Percentiles rank a stretch among this genome's conserved stretches.
These are phyloP conservation scores for Malacoraja senta DNA, from an alignment of 2,797 vertebrate species.

Conservation along the genomic window DNA sequence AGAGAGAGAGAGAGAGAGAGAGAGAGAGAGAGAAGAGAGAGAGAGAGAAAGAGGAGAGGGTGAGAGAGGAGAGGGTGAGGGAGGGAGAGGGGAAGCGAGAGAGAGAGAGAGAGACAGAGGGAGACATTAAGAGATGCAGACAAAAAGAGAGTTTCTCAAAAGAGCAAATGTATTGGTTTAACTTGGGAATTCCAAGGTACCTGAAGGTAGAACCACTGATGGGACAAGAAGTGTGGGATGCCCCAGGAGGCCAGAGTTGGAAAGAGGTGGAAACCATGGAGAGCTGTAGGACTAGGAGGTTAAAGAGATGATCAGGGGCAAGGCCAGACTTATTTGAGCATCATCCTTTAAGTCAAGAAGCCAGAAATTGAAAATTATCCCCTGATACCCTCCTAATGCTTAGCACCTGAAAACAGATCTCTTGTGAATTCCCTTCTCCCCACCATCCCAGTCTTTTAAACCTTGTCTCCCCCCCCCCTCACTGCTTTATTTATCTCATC, in stretches of 20 bases:
- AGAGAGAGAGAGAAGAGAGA: too few relatives aligned
- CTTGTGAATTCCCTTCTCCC: not conserved
- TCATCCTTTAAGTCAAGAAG: not conserved
- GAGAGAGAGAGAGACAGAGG: too few relatives aligned
- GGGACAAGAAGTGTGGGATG: not conserved
- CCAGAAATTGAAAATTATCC: not conserved
- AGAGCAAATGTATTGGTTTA: not conserved
- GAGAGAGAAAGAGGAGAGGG: too few relatives aligned
- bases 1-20: too few relatives aligned
- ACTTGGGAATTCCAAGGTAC: not conserved
- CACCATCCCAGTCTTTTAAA: not conserved
- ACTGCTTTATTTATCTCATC: not conserved
- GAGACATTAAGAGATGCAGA: too few relatives aligned
- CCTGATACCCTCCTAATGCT: too few relatives aligned
- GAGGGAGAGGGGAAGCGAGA: too few relatives aligned
- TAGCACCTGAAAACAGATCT: not conserved
- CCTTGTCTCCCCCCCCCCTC: not conserved
- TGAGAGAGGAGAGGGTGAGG: too few relatives aligned
- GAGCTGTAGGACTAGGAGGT: not conserved
- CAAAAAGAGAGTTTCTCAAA: not conserved
- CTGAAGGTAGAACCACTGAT: not conserved
- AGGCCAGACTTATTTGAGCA: not conserved
- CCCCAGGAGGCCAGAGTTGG: not conserved
- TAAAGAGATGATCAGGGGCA: not conserved
- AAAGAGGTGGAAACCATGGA: too few relatives aligned